Base-by-base conservation (phyloP, 1,140 invertebrate species). In the Piezodorus guildinii region DNA sequence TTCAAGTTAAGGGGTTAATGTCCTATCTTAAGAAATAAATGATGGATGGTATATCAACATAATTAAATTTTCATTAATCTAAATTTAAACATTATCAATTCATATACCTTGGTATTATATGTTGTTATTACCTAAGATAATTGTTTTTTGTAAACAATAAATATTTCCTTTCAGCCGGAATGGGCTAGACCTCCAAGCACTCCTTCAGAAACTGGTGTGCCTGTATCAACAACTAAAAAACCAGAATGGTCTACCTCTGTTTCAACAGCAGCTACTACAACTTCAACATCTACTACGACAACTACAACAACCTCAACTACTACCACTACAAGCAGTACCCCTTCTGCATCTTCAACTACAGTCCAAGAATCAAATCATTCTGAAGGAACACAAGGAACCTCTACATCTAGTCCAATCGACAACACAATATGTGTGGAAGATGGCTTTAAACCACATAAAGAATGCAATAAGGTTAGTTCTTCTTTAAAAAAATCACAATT, bases 111-210 rank as follows among this genome's bases (percentile, higher is more conserved):
- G n/a, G n/a, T n/a, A n/a, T n/a, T n/a, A n/a, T n/a, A n/a, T n/a
- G n/a, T n/a, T n/a, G n/a, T n/a, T n/a, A n/a, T n/a, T n/a, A n/a
- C n/a, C n/a, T n/a, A n/a, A n/a, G n/a, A n/a, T n/a, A n/a, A n/a
- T n/a, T n/a, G n/a, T n/a, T n/a, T n/a, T n/a, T n/a, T 39, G 6
- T 6, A 39, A 39, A 10, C 34, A 39, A 39, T 39, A 30, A 8
- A 30, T 39, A 39, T 49, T 69, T 44, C 68, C 66, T 72, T 74
- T 56, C 65, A 86, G 83, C 83, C 84, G 44, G 83, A 86, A 65
- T 87, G 85, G 85, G 80, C 81, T 16, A 76, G 80, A 64, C 84
- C 85, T 15, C 82, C 83, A 51, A 82, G 82, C 45, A 86, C 84
- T 2, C 70, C 79, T 8, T 68, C 76, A 46, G 66, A 62, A 45